phyloP scores from a whole-genome alignment of 1,140 invertebrate genomes.

The Venturia canescens region DNA sequence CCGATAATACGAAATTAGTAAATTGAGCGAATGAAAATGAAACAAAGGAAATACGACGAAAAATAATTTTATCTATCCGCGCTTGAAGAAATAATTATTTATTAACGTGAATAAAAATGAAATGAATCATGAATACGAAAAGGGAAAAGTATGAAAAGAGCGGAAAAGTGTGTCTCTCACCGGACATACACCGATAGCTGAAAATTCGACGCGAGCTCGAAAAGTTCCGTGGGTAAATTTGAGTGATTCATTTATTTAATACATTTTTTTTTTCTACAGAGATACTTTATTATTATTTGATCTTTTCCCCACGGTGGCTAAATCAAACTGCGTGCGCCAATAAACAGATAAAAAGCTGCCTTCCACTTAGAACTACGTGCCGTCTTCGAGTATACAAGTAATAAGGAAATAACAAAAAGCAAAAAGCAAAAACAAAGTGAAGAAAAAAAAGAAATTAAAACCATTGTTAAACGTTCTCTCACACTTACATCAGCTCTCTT shows the following conservation, averaged over 20 bases:
- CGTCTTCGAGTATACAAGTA: constrained; percentile 50
- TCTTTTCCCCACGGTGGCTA: constrained; percentile 11
- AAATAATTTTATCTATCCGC: background rate
- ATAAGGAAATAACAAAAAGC: constrained; percentile 42
- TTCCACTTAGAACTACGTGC: constrained; percentile 50
- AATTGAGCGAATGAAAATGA: too few species aligned
- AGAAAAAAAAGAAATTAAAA: background rate
- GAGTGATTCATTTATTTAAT: background rate
- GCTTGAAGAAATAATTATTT: background rate
- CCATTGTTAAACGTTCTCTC: constrained; percentile 26
- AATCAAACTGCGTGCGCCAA: constrained; percentile 23
- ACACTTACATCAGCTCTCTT: constrained; percentile 27
- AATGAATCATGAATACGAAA: background rate
- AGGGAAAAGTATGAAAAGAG: background rate
- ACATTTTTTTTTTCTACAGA: background rate
- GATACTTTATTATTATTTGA: background rate
- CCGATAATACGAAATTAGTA: too few species aligned
- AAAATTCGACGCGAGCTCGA: too few species aligned
- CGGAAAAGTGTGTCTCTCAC: background rate
- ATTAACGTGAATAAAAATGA: background rate
- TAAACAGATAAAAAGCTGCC: constrained; percentile 46
- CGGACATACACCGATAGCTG: background rate
- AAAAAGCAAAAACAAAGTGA: background rate
- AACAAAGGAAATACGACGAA: too few species aligned
- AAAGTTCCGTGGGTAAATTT: too few species aligned